These are phyloP conservation scores for Apodemus agrarius DNA, from an alignment of 2,797 vertebrate genomes.

Conservation along the genomic window DNA sequence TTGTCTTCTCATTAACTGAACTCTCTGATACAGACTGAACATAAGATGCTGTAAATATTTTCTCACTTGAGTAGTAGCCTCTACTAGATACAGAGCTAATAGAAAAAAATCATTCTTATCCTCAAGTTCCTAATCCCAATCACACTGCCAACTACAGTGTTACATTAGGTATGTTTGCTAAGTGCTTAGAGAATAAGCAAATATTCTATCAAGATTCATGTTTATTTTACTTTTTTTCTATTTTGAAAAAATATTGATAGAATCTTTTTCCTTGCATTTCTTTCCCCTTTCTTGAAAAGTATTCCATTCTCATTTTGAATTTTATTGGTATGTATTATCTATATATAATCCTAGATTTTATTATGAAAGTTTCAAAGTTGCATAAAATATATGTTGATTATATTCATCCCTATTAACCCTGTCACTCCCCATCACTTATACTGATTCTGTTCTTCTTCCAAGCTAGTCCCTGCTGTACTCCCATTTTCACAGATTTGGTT, in stretches of 20 bases:
- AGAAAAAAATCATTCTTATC: constrained; percentile 31
- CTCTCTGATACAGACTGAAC: not conserved
- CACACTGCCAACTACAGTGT: not conserved
- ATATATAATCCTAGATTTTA: not conserved
- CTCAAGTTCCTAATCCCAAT: not conserved
- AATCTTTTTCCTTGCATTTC: constrained; percentile 36
- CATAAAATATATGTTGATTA: not conserved
- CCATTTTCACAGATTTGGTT: not conserved
- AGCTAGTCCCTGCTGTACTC: not conserved
- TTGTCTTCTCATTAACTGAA: constrained; percentile 29
- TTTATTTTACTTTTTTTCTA: not conserved
- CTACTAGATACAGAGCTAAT: not conserved
- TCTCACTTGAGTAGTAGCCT: not conserved
- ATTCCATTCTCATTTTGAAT: not conserved
- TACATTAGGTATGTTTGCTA: constrained; percentile 37
- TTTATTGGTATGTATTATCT: not conserved
- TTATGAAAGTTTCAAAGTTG: not conserved
- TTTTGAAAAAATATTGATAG: not conserved
- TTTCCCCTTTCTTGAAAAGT: not conserved
- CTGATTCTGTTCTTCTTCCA: not conserved
- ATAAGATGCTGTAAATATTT: constrained; percentile 6
- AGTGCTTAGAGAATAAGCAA: constrained; percentile 24
- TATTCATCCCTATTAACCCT: not conserved
- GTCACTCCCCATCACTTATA: not conserved
- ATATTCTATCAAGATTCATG: constrained; percentile 17